Evolutionary conservation across 2,113 vertebrate genomes (phyloP), one percentile per base, ranked within the genome.

Genomic region (Amblyornis subalaris): DNA sequence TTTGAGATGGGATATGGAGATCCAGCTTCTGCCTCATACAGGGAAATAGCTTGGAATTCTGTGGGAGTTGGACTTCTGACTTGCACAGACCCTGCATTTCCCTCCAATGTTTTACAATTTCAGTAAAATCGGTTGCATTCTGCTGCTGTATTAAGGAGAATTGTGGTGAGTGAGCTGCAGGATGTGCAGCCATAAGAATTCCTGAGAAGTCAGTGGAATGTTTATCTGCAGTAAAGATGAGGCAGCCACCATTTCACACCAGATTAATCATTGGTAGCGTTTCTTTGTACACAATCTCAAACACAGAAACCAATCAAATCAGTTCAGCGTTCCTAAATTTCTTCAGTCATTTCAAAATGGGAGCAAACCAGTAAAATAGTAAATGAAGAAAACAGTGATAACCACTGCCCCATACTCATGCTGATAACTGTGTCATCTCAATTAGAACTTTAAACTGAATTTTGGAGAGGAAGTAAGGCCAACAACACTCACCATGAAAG

Each of bases 11-110:
- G 36, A 28, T 51, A n/a, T 38, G 19, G 15, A 48, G 45, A 6
- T 36, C 51, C 3, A 1, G 26, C 64, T 36, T 50, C 25, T 90
- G 57, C 25, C 12, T 48, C 5, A 3, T 19, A 1, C 3, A 14
- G 14, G 15, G 15, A 58, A 40, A 35, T 45, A 8, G 6, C n/a
- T 75, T 0, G 53, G 45, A 57, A 15, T 36, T 62, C 25, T 53
- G 5, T 35, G 22, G n/a, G 47, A 48, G 5, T 15, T 60, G 31
- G 48, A 15, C 28, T 55, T 51, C 2, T 0, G 9, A 6, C 18
- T 71, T 81, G 20, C 9, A 7, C 9, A 10, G 31, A 12, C 12
- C 7, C 40, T 64, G 3, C 0, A 0, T 73, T 91, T 80, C 40
- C 47, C 4, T 78, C 9, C 14, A 7, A 5, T 45, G 20, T 62